A percentile compares a stretch with the other conserved stretches of the same genome.
These are phyloP conservation scores for Heteronetta atricapilla DNA, from an alignment of 2,113 vertebrate species.

Conservation along the genomic window DNA sequence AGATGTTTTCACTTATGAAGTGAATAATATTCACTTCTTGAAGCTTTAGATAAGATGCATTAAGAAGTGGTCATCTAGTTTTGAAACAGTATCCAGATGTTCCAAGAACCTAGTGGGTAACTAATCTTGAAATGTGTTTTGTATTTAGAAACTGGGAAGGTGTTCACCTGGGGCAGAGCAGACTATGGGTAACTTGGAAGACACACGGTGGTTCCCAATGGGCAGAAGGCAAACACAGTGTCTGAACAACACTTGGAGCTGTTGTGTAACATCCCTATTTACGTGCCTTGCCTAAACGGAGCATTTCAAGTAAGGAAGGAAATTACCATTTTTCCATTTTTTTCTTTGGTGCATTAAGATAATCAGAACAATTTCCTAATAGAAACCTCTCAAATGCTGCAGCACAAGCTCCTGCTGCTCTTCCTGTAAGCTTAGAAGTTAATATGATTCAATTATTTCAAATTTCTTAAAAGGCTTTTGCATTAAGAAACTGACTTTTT, in stretches of 20 bases:
- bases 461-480: neutral
- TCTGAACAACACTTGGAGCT: neutral
- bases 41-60: neutral
- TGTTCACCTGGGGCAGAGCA: constrained; percentile 92
- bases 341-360: neutral
- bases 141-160: constrained; percentile 84
- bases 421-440: neutral
- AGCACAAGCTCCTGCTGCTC: neutral
- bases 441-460: neutral
- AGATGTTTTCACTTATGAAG: neutral
- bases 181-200: constrained; percentile 91
- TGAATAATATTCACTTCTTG: neutral
- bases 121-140: constrained; percentile 29
- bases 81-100: neutral
- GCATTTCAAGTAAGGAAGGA: constrained; percentile 82
- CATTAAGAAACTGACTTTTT: neutral
- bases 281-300: constrained; percentile 79
- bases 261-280: constrained; percentile 57
- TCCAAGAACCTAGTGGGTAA: neutral
- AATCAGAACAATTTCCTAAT: neutral
- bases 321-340: neutral
- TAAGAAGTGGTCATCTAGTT: neutral
- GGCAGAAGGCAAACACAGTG: neutral
- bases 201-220: neutral
- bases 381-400: neutral